Percentiles rank a stretch among this genome's conserved stretches.
Conservation (phyloP, 2,888 invertebrate species). For the Barypeithes pellucidus region DNA sequence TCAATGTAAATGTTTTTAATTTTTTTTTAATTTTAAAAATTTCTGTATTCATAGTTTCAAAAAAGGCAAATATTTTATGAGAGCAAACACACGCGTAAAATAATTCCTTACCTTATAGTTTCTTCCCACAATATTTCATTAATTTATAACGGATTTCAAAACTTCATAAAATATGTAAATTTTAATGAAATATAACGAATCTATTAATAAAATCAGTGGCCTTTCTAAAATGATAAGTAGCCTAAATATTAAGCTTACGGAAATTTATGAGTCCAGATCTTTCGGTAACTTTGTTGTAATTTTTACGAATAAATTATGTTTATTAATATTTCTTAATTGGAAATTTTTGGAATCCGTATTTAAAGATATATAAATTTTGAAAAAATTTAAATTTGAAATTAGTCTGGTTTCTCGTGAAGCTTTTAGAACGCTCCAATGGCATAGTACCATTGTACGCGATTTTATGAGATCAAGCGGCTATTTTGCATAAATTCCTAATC, state of each 20-base stretch:
- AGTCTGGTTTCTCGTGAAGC: neutral
- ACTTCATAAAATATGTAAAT: slow-evolving; percentile 16
- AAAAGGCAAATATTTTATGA: too few species aligned
- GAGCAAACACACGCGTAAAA: too few species aligned
- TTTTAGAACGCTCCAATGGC: too few species aligned
- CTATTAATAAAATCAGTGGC: slow-evolving; percentile 19
- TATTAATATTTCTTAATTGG: slow-evolving; percentile 11
- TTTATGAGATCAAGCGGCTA: too few species aligned
- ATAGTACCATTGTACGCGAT: too few species aligned
- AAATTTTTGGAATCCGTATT: slow-evolving; percentile 7
- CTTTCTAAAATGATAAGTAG: slow-evolving; percentile 22
- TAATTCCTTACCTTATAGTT: neutral
- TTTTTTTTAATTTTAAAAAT: too few species aligned
- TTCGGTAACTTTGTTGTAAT: slow-evolving; percentile 12
- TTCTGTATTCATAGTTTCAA: too few species aligned
- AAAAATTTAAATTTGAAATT: neutral
- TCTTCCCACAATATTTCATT: slow-evolving; percentile 4
- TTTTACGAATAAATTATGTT: slow-evolving; percentile 10
- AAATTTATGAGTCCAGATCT: slow-evolving; percentile 7
- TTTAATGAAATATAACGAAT: slow-evolving; percentile 6
- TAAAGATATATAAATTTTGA: neutral
- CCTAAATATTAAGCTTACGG: slow-evolving; percentile 20
- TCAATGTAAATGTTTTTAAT: too few species aligned
- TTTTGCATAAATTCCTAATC: too few species aligned
- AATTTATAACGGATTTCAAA: slow-evolving; percentile 7